Percentiles rank a stretch among this genome's conserved stretches.
Evolutionary conservation across 2,113 vertebrate species (phyloP).

Genomic region (Ammodytes marinus): DNA sequence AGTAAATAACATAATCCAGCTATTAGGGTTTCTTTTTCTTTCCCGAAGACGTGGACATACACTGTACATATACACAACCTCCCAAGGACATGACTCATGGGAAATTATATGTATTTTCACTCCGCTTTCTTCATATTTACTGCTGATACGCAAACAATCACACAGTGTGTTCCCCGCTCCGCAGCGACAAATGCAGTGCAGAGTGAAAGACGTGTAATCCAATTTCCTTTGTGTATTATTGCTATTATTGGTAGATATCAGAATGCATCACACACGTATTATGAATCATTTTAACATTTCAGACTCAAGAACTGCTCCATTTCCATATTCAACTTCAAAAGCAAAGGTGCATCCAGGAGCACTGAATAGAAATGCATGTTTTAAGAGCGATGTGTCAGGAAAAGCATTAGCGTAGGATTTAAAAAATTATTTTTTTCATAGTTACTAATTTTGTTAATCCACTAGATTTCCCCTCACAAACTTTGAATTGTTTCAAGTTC

Average conservation of each 20-base stretch:
- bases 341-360: constrained; percentile 10
- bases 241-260: constrained; percentile 77
- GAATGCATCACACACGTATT: constrained; percentile 71
- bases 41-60: constrained; percentile 62
- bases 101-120: constrained; percentile 79
- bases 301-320: constrained; percentile 57
- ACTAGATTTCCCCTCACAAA: constrained; percentile 43
- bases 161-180: constrained; percentile 34
- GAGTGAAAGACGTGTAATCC: constrained; percentile 75
- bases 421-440: constrained; percentile 47
- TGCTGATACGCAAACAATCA: constrained; percentile 77
- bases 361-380: background rate
- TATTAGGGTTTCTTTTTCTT: constrained; percentile 63
- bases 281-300: constrained; percentile 65
- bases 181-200: constrained; percentile 48
- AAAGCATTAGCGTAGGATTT: constrained; percentile 37
- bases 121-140: constrained; percentile 78
- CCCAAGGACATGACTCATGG: constrained; percentile 75
- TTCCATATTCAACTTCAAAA: constrained; percentile 56
- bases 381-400: constrained; percentile 4
- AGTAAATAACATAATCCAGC: constrained; percentile 78
- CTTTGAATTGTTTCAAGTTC: constrained; percentile 63
- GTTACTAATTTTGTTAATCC: constrained; percentile 50
- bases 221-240: constrained; percentile 79
- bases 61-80: constrained; percentile 63